phyloP scores from a whole-genome alignment of 2,888 invertebrate genomes.

The Troglohyphantes excavatus region DNA sequence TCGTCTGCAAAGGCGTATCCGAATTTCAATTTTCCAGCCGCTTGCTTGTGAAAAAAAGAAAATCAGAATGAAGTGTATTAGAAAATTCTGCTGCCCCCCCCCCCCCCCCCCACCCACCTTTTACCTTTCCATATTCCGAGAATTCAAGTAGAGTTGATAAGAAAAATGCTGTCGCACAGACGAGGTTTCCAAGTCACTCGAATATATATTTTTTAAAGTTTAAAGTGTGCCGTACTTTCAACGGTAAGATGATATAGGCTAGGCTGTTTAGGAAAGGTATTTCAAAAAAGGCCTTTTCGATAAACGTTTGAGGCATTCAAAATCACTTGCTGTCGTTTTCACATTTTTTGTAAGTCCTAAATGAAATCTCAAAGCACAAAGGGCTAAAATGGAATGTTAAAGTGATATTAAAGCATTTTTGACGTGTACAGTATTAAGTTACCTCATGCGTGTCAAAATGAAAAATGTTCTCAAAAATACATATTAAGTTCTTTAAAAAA shows the following conservation, averaged over 20 bases:
- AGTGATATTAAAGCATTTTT: neutral
- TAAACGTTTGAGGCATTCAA: slow-evolving; percentile 42
- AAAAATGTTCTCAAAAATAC: no score
- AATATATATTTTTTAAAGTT: slow-evolving; percentile 11
- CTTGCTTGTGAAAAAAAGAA: slow-evolving; percentile 53
- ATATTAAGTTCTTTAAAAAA: no score
- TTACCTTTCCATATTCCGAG: slow-evolving; percentile 22
- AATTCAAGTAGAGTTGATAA: neutral
- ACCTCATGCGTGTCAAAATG: no score
- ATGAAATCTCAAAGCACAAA: slow-evolving; percentile 39
- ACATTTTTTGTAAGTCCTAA: slow-evolving; percentile 36
- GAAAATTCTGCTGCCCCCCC: slow-evolving; percentile 46
- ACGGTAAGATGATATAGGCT: slow-evolving; percentile 52
- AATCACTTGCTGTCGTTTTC: slow-evolving; percentile 14
- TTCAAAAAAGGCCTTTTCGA: slow-evolving; percentile 17
- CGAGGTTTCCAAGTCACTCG: slow-evolving; percentile 26
- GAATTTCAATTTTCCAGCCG: slow-evolving; percentile 69
- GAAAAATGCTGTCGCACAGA: neutral
- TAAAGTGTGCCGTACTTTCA: slow-evolving; percentile 19
- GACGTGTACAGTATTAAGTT: no score
- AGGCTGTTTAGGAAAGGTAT: slow-evolving; percentile 30
- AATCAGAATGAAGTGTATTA: slow-evolving; percentile 62
- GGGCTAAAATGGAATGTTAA: slow-evolving; percentile 13
- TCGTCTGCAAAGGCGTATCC: slow-evolving; percentile 47
- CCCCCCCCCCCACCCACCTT: slow-evolving; percentile 26